Evolutionary conservation across 2,888 invertebrate species (phyloP).

Genomic region (Stegana nigrithorax): DNA sequence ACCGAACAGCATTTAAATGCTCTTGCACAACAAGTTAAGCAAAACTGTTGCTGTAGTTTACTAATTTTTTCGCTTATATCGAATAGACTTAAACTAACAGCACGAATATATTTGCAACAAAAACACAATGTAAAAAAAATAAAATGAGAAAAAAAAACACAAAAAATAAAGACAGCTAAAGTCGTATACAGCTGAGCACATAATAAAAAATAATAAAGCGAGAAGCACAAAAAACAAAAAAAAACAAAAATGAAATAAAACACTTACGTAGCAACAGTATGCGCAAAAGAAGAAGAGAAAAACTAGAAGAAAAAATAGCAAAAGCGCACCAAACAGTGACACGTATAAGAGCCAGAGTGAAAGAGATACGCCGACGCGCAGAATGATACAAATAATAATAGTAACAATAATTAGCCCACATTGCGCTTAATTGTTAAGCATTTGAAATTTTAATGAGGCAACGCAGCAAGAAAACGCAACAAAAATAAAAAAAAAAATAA

Average conservation of each 20-base stretch:
- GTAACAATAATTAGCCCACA: not conserved
- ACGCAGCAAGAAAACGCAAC: not conserved
- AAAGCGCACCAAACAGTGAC: not conserved
- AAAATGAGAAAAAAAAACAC: not conserved
- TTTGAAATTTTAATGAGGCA: not conserved
- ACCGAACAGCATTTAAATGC: too few species aligned
- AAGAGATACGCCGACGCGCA: too few species aligned
- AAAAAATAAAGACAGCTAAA: not conserved
- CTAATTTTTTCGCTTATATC: too few species aligned
- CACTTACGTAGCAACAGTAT: too few species aligned
- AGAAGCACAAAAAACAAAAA: not conserved
- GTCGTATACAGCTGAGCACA: constrained; percentile 29
- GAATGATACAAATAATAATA: not conserved
- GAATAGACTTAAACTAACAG: too few species aligned
- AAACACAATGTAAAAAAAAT: too few species aligned
- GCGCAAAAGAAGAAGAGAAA: too few species aligned
- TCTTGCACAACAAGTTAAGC: too few species aligned
- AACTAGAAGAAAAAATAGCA: not conserved
- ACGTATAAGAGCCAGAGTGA: not conserved
- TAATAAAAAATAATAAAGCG: constrained; percentile 31
- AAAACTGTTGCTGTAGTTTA: too few species aligned
- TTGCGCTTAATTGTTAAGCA: not conserved
- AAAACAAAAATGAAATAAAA: too few species aligned
- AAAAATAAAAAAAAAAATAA: too few species aligned
- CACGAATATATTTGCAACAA: too few species aligned